Conservation (phyloP, 1,140 invertebrate species). For the Macrocentrus cingulum region DNA sequence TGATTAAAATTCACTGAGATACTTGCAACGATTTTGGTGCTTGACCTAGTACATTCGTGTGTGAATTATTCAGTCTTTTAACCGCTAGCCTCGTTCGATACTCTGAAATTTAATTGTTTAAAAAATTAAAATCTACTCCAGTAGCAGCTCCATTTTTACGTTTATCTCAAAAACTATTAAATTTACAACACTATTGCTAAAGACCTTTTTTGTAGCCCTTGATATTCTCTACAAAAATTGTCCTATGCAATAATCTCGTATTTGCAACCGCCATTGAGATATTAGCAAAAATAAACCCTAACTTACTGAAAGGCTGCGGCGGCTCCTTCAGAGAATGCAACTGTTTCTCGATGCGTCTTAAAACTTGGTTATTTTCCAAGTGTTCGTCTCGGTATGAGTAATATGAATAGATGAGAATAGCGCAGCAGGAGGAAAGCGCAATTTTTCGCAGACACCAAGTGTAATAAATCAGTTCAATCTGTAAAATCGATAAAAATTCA, state of each 20-base stretch:
- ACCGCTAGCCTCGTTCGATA: conserved; percentile 36
- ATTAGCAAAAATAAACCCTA: conserved; percentile 5
- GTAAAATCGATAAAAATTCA: conserved; percentile 5
- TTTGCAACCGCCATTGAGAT: no score
- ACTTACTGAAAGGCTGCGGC: conserved; percentile 26
- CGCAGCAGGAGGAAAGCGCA: conserved; percentile 36
- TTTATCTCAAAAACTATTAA: no score
- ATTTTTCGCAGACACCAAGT: conserved; percentile 46
- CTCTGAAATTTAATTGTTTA: conserved; percentile 28
- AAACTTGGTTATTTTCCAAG: conserved; percentile 39
- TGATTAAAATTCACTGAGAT: no score
- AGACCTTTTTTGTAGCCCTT: no score
- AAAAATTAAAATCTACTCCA: conserved; percentile 13
- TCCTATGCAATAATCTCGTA: no score
- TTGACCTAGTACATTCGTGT: no score
- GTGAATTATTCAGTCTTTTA: conserved; percentile 23
- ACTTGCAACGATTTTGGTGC: not conserved
- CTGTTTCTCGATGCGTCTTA: conserved; percentile 44
- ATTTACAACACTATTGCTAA: no score
- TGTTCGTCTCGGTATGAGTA: conserved; percentile 41
- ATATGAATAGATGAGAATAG: conserved; percentile 42
- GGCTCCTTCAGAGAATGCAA: conserved; percentile 36
- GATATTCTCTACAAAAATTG: no score
- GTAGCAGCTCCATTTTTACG: conserved; percentile 3
- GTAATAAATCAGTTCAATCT: conserved; percentile 35